phyloP scores from a whole-genome alignment of 2,797 vertebrate species.

The Arctocebus calabarensis region DNA sequence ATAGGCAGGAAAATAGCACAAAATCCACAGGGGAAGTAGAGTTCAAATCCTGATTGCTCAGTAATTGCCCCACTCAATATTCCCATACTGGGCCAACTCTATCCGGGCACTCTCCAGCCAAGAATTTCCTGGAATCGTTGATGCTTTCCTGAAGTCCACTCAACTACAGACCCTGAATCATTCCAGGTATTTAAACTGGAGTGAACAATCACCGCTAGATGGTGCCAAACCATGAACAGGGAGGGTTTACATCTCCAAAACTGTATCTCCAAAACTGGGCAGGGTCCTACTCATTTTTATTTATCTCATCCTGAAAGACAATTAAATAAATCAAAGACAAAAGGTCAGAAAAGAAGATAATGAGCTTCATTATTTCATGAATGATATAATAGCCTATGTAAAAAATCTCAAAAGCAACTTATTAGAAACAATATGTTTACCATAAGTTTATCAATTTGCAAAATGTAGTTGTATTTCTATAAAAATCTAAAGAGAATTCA shows the following conservation, averaged over 20 bases:
- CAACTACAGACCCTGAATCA: background rate
- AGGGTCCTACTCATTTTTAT: background rate
- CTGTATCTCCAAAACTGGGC: too few relatives aligned
- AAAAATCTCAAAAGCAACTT: background rate
- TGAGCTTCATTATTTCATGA: background rate
- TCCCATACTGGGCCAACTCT: background rate
- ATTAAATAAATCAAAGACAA: conserved; percentile 8
- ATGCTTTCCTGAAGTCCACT: background rate
- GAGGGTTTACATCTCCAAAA: too few relatives aligned
- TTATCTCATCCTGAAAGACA: background rate
- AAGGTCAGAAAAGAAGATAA: background rate
- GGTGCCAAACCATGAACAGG: conserved; percentile 23
- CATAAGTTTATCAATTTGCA: background rate
- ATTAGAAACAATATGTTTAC: background rate
- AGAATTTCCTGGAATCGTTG: background rate
- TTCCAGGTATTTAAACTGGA: background rate
- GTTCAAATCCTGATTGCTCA: background rate
- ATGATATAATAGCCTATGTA: background rate
- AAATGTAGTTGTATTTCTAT: conserved; percentile 1
- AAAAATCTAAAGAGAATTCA: conserved; percentile 5
- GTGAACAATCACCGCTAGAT: conserved; percentile 21
- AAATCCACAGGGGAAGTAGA: background rate
- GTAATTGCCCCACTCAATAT: background rate
- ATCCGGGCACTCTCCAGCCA: background rate
- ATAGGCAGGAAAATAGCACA: background rate